Base-by-base conservation (phyloP, 2,797 vertebrate species). In the Lycodopsis pacificus region DNA sequence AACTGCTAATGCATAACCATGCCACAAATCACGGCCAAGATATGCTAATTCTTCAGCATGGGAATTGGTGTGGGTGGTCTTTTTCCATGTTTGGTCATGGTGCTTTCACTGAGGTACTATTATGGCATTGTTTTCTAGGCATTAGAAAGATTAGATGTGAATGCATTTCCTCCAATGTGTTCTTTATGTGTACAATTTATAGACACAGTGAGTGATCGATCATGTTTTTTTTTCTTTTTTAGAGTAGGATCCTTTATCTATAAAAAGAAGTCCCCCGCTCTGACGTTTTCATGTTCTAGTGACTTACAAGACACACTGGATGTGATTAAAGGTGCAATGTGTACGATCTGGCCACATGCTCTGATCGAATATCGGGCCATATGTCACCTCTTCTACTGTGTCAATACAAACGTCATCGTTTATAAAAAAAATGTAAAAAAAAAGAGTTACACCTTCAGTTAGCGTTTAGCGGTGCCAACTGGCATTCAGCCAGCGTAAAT, bases 1-100 rank as follows among this genome's bases (percentile, higher is more conserved):
- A 79, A 86, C 89, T 86, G 88, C 89, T 93, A 92, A 94, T 92
- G 91, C 91, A 91, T 91, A 88, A 94, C 89, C 80, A 93, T 92
- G 94, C 92, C 40, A 93, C 92, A 85, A 54, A 89, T 90, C 92
- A 89, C 90, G 91, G 88, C 90, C 88, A 84, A 85, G 76, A 90
- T 82, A 91, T 89, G 88, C 86, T 92, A 92, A 94, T 94, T 91
- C 80, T 86, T 81, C 87, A 92, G 91, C 83, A 92, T 79, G 81
- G 73, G 83, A 88, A 76, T 69, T 85, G 44, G 86, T 81, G 93
- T 93, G 89, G 93, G 92, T 84, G 92, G 79, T 81, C 46, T 76
- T 75, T 83, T 58, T 76, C 76, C 81, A 63, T 88, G 73, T 91
- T 89, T 89, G 84, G 79, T 84, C 62, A 57, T 59, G 48, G 62